Evolutionary conservation across 1,140 invertebrate species (phyloP), one percentile per base, ranked within the genome.

Genomic region (Yoshiicerus persimilis): DNA sequence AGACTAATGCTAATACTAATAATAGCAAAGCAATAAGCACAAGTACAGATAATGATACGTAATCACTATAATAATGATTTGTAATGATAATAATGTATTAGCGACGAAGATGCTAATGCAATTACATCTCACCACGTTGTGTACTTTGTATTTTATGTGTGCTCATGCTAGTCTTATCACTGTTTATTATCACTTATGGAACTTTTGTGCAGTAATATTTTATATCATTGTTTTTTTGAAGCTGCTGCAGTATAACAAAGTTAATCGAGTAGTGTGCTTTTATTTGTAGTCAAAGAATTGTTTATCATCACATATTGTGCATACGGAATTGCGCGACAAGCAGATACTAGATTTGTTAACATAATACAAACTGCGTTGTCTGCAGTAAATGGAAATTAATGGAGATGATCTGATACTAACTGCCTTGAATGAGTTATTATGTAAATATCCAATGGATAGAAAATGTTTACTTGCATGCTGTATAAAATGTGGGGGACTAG

Each of bases 1-100:
- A 80, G 11, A 36, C 70, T 77, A 77, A 80, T 80, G 75, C 75
- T 38, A 80, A 80, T 38, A 80, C 75, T 80, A 80, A 80, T 80
- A 80, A 80, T 80, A 38, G 75, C 62, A 80, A n/a, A 38, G 34
- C 75, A 80, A 38, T 80, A 80, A 36, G 30, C 75, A 80, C 16
- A 80, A 32, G 75, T 80, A 80, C 36, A 36, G 34, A 80, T 80
- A 23, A 80, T 80, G 16, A 38, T 16, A 32, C 32, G 23, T 80
- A 80, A 80, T 80, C 75, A 80, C 38, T 32, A 32, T 32, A 32
- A 36, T 77, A 30, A 36, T 32, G 5, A 77, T 27, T 2, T 32
- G 36, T 2, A 20, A n/a, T 36, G 13, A 38, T 80, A 80, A n/a
- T n/a, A n/a, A n/a, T n/a, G n/a, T n/a, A n/a, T n/a, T n/a, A n/a